A percentile compares a stretch with the other conserved stretches of the same genome.
phyloP scores from a whole-genome alignment of 2,113 vertebrate genomes.

The Callithrix jacchus region DNA sequence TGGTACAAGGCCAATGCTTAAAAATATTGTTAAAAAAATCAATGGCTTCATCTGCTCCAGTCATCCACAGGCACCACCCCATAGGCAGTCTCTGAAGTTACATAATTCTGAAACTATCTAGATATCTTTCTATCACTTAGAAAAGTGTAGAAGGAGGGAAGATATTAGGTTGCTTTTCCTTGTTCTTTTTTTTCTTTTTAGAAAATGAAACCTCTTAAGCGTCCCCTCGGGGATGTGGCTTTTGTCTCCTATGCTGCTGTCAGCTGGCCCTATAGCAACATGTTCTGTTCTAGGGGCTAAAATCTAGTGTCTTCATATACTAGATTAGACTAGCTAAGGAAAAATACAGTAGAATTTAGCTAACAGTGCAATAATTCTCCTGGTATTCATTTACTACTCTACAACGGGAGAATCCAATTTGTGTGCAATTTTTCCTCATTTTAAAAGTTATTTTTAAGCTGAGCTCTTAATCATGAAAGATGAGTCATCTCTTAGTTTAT shows the following conservation, averaged over 20 bases:
- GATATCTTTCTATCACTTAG: background rate
- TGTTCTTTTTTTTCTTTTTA: background rate
- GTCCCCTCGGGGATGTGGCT: background rate
- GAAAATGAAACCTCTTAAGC: background rate
- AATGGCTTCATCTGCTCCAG: background rate
- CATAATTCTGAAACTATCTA: background rate
- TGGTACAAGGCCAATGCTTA: background rate
- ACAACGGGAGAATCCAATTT: background rate
- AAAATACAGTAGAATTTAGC: background rate
- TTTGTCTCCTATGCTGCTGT: background rate
- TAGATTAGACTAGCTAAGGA: conserved; percentile 17
- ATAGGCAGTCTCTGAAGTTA: background rate
- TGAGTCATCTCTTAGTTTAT: conserved; percentile 39
- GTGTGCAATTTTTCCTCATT: conserved; percentile 28
- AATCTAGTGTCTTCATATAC: background rate
- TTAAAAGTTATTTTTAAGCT: conserved; percentile 48
- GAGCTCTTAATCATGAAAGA: conserved; percentile 41
- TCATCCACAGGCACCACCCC: background rate
- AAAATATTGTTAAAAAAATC: background rate
- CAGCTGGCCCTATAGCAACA: background rate
- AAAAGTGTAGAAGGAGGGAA: background rate
- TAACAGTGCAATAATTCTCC: conserved; percentile 16
- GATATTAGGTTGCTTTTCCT: background rate
- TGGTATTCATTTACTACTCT: conserved; percentile 22
- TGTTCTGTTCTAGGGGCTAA: background rate